Evolutionary conservation across 2,113 vertebrate species (phyloP), one percentile per base, ranked within the genome.

Genomic region (Cygnus buccinator): DNA sequence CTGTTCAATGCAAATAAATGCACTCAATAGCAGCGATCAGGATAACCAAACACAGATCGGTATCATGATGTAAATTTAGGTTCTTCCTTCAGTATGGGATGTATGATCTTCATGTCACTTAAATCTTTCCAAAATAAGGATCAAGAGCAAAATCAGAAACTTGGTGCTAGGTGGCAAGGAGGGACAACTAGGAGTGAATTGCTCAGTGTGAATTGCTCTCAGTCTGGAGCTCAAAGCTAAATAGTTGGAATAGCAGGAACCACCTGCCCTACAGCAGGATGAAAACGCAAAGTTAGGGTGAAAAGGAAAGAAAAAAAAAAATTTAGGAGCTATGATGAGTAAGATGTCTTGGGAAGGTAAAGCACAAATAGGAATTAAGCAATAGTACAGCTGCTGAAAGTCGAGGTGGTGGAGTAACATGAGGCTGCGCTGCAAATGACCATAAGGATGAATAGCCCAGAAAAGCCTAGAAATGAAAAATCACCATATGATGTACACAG

Each of bases 1-100:
- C 33, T n/a, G 61, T 7, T 31, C 66, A 11, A 1, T 6, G 8
- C 10, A 33, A 86, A 4, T 29, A 41, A 35, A 52, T 5, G 3
- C 11, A 13, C 8, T 3, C 9, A 23, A 8, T 12, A 62, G 43
- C 22, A 75, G 57, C n/a, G 35, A 33, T 35, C 52, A 11, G 22
- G 3, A 41, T 11, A 55, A 54, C 2, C 70, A 54, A 63, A 52
- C 1, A 13, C 33, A 8, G 20, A 28, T 1, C 61, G 8, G 1
- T 21, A 72, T 5, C 44, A 37, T 44, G 46, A 7, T 0, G 52
- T 29, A 62, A 62, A 21, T 1, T 33, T 46, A 12, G 14, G 29
- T 14, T 48, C 57, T 31, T 10, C 61, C 55, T 10, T 2, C 18
- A 31, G 13, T 4, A 5, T 59, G 12, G 13, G 26, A 8, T 19